phyloP scores from a whole-genome alignment of 1,140 invertebrate species.

The Sycobia sp. region DNA sequence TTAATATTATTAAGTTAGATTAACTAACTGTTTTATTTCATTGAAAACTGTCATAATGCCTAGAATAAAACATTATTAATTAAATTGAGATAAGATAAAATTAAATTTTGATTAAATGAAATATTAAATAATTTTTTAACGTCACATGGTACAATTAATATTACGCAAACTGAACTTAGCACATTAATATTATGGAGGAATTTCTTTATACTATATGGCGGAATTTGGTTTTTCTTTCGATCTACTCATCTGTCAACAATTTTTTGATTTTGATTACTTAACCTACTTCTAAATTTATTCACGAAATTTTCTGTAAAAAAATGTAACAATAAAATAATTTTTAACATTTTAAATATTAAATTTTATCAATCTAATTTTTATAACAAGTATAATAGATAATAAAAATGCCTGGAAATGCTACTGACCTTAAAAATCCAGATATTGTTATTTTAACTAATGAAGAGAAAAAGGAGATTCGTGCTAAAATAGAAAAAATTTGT shows the following conservation, averaged over 20 bases:
- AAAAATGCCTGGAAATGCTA: not conserved
- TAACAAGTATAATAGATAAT: not conserved
- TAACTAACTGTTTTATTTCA: too few species aligned
- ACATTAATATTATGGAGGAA: not conserved
- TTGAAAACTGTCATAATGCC: too few species aligned
- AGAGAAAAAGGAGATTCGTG: not conserved
- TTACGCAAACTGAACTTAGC: conserved; percentile 8
- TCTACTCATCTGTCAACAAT: conserved; percentile 13
- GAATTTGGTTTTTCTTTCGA: not conserved
- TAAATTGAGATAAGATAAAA: not conserved
- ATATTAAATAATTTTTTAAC: not conserved
- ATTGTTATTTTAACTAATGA: not conserved
- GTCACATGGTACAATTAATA: not conserved
- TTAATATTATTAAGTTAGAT: too few species aligned
- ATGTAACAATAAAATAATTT: not conserved
- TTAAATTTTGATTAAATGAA: not conserved
- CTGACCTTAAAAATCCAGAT: not conserved
- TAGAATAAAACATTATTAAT: too few species aligned
- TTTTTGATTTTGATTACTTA: not conserved
- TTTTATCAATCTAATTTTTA: not conserved
- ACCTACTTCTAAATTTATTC: conserved; percentile 9
- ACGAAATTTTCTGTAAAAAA: not conserved
- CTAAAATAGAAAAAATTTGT: conserved; percentile 38
- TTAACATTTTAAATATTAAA: not conserved
- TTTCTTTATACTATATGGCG: not conserved